These are phyloP conservation scores for Drosophila ercepeae DNA, from an alignment of 1,140 invertebrate species.

Conservation along the genomic window DNA sequence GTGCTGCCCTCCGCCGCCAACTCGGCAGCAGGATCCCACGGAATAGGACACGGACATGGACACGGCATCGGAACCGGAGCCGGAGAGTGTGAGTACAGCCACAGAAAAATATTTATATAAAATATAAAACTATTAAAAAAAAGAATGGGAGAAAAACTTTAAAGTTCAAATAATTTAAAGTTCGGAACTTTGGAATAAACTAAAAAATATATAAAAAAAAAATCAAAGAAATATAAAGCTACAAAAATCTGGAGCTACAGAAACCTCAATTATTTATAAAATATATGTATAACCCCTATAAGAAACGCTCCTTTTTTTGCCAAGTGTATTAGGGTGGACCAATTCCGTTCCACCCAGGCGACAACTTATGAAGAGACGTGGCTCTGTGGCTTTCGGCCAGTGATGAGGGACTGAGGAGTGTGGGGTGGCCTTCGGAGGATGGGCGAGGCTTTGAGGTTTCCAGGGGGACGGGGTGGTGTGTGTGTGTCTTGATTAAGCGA, in stretches of 20 bases:
- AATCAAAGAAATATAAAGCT: no score
- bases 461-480: background rate
- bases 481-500: slow-evolving; percentile 60
- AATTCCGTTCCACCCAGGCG: slow-evolving; percentile 15
- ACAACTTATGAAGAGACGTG: slow-evolving; percentile 50
- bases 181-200: no score
- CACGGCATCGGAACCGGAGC: slow-evolving; percentile 27
- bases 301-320: background rate
- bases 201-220: background rate
- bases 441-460: background rate
- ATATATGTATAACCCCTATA: no score
- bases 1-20: slow-evolving; percentile 72
- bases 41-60: slow-evolving; percentile 41
- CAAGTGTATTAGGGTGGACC: slow-evolving; percentile 1
- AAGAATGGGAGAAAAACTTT: background rate
- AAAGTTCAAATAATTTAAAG: no score
- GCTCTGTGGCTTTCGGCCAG: slow-evolving; percentile 14
- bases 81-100: slow-evolving; percentile 72
- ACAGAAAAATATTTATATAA: background rate
- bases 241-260: no score
- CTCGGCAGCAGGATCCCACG: slow-evolving; percentile 33
- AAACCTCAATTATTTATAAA: no score
- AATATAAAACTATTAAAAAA: background rate
- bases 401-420: background rate
- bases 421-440: background rate